Percentiles rank a stretch among this genome's conserved stretches.
Conservation (phyloP, 2,113 vertebrate genomes). For the Seriola aureovittata region DNA sequence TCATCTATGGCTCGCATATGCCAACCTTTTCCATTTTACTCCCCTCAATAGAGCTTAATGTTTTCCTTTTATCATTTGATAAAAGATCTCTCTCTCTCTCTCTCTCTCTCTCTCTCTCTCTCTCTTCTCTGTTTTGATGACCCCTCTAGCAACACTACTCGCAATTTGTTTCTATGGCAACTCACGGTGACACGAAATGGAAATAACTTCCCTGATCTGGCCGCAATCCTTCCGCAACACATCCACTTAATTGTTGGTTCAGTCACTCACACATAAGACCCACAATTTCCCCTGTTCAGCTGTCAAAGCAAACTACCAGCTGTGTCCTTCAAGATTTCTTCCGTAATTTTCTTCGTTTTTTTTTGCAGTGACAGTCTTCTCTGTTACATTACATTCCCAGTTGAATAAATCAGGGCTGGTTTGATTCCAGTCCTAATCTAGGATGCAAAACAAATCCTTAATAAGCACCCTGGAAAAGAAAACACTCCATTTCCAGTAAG, state of each 20-base stretch:
- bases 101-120: not conserved
- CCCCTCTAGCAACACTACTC: constrained; percentile 3
- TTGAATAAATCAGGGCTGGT: constrained; percentile 11
- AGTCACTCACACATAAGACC: constrained; percentile 22
- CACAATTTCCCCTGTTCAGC: constrained; percentile 48
- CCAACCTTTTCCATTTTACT: constrained; percentile 1
- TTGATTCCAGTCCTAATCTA: constrained; percentile 33
- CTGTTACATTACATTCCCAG: constrained; percentile 20
- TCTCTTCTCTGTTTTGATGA: constrained; percentile 1
- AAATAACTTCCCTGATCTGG: constrained; percentile 37
- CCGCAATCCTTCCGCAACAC: constrained; percentile 11
- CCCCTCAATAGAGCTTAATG: not conserved
- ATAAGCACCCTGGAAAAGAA: not conserved
- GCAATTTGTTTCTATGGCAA: constrained; percentile 53
- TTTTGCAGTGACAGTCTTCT: not conserved
- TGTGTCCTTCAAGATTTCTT: constrained; percentile 53
- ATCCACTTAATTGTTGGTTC: constrained; percentile 58
- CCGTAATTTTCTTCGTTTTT: no score
- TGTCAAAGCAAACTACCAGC: constrained; percentile 53
- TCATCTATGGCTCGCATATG: not conserved
- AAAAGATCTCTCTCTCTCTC: not conserved
- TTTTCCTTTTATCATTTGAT: not conserved
- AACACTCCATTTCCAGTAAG: constrained; percentile 18
- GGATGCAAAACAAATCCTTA: constrained; percentile 42
- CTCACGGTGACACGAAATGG: constrained; percentile 13